Evolutionary conservation across 1,140 invertebrate species (phyloP).

Genomic region (Ceratosolen solmsi): DNA sequence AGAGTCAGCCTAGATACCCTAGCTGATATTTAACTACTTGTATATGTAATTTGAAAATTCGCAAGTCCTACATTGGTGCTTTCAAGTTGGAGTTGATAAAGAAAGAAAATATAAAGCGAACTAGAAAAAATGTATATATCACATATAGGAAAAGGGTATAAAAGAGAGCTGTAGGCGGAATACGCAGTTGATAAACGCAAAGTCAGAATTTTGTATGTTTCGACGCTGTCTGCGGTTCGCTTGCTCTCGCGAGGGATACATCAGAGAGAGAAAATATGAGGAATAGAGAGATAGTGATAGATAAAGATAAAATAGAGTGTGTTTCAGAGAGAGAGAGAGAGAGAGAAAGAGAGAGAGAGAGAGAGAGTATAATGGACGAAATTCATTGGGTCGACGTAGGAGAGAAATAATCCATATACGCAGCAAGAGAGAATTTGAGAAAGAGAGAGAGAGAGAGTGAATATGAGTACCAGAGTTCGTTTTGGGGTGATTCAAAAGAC

Average conservation of each 20-base stretch:
- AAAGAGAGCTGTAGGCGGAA: slow-evolving; percentile 17
- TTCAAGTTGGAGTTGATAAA: too few relatives aligned
- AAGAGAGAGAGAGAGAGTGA: slow-evolving; percentile 49
- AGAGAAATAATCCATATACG: slow-evolving; percentile 47
- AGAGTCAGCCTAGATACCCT: background rate
- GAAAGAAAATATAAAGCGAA: too few relatives aligned
- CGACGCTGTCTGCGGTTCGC: slow-evolving; percentile 8
- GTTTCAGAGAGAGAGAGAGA: background rate
- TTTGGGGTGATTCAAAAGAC: slow-evolving; percentile 53
- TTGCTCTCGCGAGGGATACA: background rate
- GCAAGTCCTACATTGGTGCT: too few relatives aligned
- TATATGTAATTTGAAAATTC: too few relatives aligned
- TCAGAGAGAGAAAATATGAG: background rate
- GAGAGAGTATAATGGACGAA: background rate
- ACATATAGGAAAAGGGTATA: background rate
- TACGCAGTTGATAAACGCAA: background rate
- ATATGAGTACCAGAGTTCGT: slow-evolving; percentile 49
- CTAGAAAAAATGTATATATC: too few relatives aligned
- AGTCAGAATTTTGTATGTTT: slow-evolving; percentile 38
- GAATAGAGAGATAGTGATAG: background rate
- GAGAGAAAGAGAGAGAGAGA: background rate
- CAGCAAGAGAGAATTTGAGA: slow-evolving; percentile 35
- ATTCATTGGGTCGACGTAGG: slow-evolving; percentile 22
- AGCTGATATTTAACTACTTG: too few relatives aligned
- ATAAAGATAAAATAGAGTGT: background rate